Base-by-base conservation (phyloP, 2,113 vertebrate genomes). In the Phocoena sinus region DNA sequence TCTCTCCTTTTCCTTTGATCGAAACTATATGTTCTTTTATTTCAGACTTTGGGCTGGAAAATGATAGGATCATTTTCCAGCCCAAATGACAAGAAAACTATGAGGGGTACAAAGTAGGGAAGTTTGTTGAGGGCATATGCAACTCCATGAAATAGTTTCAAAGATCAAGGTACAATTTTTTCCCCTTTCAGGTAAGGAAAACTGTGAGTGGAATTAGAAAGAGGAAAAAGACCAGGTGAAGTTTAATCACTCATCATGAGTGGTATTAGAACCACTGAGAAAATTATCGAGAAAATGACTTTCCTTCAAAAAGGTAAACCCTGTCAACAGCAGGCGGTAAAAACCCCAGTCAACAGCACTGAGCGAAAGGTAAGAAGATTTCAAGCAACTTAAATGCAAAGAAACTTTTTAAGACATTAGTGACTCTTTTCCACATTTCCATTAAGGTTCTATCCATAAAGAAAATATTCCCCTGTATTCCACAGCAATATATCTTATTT, bases 401-500 rank as follows among this genome's bases (percentile, higher is more conserved):
- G 79, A 89, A 76, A 95, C 31, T n/a, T 92, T 71, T 68, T 20
- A n/a, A 73, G 91, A 47, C 47, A 73, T 33, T 13, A 44, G 20
- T 33, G n/a, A 94, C 8, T 76, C 20, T 95, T 91, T 95, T 23
- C 63, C 83, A 93, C 33, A 58, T 88, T 96, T 95, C 31, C 76
- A 84, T 68, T 44, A 68, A 81, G 33, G 8, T 53, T 90, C 63
- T 50, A 62, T 41, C 65, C 68, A 65, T 44, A 88, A 96, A 70
- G 44, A 96, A 96, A 96, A 94, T 86, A 76, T 77, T 77, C n/a
- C 14, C 11, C 14, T 74, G 12, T 67, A 67, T 89, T 89, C 53
- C 85, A 80, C 15, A 90, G 95, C 47, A 92, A 92, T 96, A 79
- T 38, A 84, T 82, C n/a, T 96, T 89, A 14, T 80, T 62, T 77